Base-by-base conservation (phyloP, 2,888 invertebrate species). In the Subacronicta megacephala region DNA sequence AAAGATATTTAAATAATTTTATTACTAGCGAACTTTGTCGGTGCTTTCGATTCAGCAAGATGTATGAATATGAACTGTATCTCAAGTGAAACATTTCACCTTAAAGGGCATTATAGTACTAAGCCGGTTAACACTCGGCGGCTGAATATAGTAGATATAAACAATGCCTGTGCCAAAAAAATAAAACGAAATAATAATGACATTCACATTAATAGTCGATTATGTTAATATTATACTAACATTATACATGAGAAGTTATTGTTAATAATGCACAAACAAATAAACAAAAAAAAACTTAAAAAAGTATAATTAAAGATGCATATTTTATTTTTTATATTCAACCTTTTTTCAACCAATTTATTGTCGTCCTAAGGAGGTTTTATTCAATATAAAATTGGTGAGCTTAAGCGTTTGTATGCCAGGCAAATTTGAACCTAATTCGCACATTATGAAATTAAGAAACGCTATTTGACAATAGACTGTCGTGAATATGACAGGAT, bases 171-270 rank as follows among this genome's bases (percentile, higher is more conserved):
- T 13, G 18, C 17, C 9, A 16, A 31, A 1, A n/a, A 43, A 17
- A 31, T 3, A 35, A 38, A 47, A 10, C 6, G 7, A 38, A 36
- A 46, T n/a, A 43, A 38, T 0, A 45, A 16, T 26, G 16, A 40
- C 37, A 45, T 51, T 29, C 17, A 35, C 49, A 53, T 46, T 46
- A 46, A 47, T 33, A 47, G 15, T 31, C 23, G 54, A 55, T 49
- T 54, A 60, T 13, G 60, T 35, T 23, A 59, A 13, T 57, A 56
- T 38, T 64, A 42, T n/a, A 26, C 16, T 16, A 26, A 16, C 13
- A 26, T 64, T 38, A 64, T 46, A 55, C 35, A 55, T 33, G 17
- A 53, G 35, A 66, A 65, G 26, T 53, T 41, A 47, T 16, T 43
- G 16, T 44, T 65, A 37, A 35, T 65, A 57, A 58, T 46, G 37